Evolutionary conservation across 2,797 vertebrate genomes (phyloP), one percentile per base, ranked within the genome.

Genomic region (Syngnathus rostellatus): DNA sequence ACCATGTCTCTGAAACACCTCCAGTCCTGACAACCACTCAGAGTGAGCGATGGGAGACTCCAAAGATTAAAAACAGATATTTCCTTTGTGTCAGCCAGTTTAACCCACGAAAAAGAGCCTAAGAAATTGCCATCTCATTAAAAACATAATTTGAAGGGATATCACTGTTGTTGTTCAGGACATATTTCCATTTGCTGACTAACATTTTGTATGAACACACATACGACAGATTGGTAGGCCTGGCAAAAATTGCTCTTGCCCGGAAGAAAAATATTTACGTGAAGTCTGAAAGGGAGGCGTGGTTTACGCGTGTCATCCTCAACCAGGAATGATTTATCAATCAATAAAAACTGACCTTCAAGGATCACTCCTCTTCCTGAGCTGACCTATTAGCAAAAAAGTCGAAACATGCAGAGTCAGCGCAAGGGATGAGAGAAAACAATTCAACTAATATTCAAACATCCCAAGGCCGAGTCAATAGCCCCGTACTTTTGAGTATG

Each of bases 321-420:
- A 79, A 84, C 78, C 72, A 72, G 70, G 68, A 84, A 79, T 73
- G 74, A 81, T 85, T 87, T 82, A 80, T 68, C 76, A 83, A 86
- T 88, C 86, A 81, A 81, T 87, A 69, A 72, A 80, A 83, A 78
- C 69, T 68, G 79, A 81, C 84, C 78, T 77, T 76, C 68, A 80
- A 69, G 83, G 83, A 86, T 86, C 79, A 76, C 73, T 69, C 82
- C 85, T 73, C 82, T 64, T 9, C 53, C 31, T 14, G 73, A 75
- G 68, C 70, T 70, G 66, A 75, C 68, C 74, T 48, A 64, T 73
- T 63, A 68, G 67, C 69, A 48, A 41, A 51, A 31, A 79, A 23
- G 69, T 78, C 54, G 72, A 73, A 72, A 68, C 70, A 62, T 68
- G 59, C 69, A 72, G 65, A 72, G 74, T 77, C 67, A 68, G 17